Base-by-base conservation (phyloP, 2,113 vertebrate species). In the Equus quagga region DNA sequence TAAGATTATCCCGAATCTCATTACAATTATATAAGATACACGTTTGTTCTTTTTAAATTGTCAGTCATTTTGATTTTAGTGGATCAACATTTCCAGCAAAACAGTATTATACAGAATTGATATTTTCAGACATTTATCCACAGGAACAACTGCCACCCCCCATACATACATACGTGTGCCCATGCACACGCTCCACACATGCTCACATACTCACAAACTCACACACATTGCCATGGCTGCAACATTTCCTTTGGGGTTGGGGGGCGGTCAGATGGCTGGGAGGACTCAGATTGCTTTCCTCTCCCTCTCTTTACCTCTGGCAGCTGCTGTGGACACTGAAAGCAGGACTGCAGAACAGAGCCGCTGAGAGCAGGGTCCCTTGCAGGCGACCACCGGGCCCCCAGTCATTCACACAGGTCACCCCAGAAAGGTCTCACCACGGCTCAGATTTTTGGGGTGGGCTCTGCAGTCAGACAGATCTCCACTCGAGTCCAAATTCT, bases 61-160 rank as follows among this genome's bases (percentile, higher is more conserved):
- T 80, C 76, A 83, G 78, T 82, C 92, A 96, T 91, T 96, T 94
- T 97, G 58, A 96, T 72, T 92, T 97, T 28, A 58, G 51, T 41
- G 44, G 31, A 28, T 73, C 78, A 86, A n/a, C n/a, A 76, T 78
- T 94, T 96, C 81, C 84, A 85, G 46, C 90, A 92, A 88, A 79
- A 81, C 15, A 88, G 3, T 36, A 24, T 67, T 65, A 80, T 6
- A 23, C 26, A 51, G 73, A 91, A 51, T 26, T 70, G 24, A 94
- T 51, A 56, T 44, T 83, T 70, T 24, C 36, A 44, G 46, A 31
- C 10, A 31, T 92, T 93, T 33, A 56, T 70, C 36, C 41, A 36
- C n/a, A 76, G 56, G 58, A 19, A 60, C 11, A 54, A 33, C 65
- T 41, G 26, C n/a, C 41, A 26, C 7, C 26, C 24, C 24, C 56